Evolutionary conservation across 1,140 invertebrate genomes (phyloP).

Genomic region (Dolichoris vasculosae): DNA sequence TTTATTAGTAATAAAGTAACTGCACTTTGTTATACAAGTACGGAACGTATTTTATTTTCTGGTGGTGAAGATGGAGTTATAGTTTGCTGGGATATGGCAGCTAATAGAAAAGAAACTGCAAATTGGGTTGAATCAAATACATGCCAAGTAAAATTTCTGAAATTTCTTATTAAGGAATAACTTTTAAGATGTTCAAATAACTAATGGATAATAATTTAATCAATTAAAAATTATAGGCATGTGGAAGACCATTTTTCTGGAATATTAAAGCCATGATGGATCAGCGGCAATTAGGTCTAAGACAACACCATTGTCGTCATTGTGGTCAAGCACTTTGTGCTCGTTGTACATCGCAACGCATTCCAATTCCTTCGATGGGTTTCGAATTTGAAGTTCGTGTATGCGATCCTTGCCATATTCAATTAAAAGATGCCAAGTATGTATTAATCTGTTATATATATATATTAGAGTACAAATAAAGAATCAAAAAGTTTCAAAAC

Average conservation of each 20-base stretch:
- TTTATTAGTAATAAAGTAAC: conserved; percentile 85
- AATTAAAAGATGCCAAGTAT: conserved; percentile 90
- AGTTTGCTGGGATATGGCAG: conserved; percentile 96
- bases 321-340: conserved; percentile 97
- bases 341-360: conserved; percentile 89
- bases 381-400: conserved; percentile 98
- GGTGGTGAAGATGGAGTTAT: conserved; percentile 94
- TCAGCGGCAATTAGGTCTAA: conserved; percentile 90
- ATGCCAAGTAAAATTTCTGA: conserved; percentile 77
- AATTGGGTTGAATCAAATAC: conserved; percentile 94
- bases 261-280: conserved; percentile 99
- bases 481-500: no score
- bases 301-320: conserved; percentile 92
- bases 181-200: conserved; percentile 18
- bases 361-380: conserved; percentile 95
- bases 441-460: conserved; percentile 66
- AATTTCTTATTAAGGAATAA: neutral
- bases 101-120: conserved; percentile 92
- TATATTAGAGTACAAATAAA: no score
- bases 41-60: conserved; percentile 90
- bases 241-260: conserved; percentile 97
- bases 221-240: conserved; percentile 78
- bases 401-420: conserved; percentile 92
- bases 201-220: neutral
- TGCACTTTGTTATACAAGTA: conserved; percentile 86